Conservation (phyloP, 1,140 invertebrate species). For the Luehdorfia chinensis region DNA sequence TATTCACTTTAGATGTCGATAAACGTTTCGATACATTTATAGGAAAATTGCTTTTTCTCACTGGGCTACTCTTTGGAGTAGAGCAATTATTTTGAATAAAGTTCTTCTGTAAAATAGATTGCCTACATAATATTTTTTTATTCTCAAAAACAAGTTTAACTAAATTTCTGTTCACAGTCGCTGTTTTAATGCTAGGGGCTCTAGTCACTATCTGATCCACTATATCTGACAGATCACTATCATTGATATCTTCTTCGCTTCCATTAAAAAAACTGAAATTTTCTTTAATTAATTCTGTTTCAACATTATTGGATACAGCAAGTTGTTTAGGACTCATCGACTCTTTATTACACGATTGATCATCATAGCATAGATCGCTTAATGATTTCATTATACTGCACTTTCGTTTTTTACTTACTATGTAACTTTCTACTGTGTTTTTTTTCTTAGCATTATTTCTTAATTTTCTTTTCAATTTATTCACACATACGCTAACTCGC, state of each 20-base stretch:
- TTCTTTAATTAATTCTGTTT: slow-evolving; percentile 22
- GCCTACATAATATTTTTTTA: slow-evolving; percentile 38
- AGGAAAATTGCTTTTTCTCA: slow-evolving; percentile 29
- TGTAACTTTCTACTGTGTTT: slow-evolving; percentile 56
- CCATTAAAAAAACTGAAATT: slow-evolving; percentile 56
- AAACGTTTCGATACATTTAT: slow-evolving; percentile 15
- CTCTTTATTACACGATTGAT: slow-evolving; percentile 12
- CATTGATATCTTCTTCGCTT: slow-evolving; percentile 68
- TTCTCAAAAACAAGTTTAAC: slow-evolving; percentile 61
- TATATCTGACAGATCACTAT: slow-evolving; percentile 79
- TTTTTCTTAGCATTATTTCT: slow-evolving; percentile 43
- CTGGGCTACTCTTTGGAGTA: slow-evolving; percentile 56
- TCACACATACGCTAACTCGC: slow-evolving; percentile 54
- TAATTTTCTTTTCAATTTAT: slow-evolving; percentile 51
- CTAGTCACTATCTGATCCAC: slow-evolving; percentile 77
- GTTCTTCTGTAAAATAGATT: slow-evolving; percentile 31
- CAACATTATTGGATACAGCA: slow-evolving; percentile 3
- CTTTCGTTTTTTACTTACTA: slow-evolving; percentile 43
- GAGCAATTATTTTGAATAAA: slow-evolving; percentile 53
- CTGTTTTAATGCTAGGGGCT: slow-evolving; percentile 42
- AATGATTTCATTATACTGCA: slow-evolving; percentile 27
- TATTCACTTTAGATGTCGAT: slow-evolving; percentile 37
- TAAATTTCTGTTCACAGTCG: slow-evolving; percentile 50
- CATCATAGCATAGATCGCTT: slow-evolving; percentile 21
- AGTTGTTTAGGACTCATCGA: slow-evolving; percentile 30